phyloP scores from a whole-genome alignment of 2,113 vertebrate genomes.

The Etheostoma spectabile region DNA sequence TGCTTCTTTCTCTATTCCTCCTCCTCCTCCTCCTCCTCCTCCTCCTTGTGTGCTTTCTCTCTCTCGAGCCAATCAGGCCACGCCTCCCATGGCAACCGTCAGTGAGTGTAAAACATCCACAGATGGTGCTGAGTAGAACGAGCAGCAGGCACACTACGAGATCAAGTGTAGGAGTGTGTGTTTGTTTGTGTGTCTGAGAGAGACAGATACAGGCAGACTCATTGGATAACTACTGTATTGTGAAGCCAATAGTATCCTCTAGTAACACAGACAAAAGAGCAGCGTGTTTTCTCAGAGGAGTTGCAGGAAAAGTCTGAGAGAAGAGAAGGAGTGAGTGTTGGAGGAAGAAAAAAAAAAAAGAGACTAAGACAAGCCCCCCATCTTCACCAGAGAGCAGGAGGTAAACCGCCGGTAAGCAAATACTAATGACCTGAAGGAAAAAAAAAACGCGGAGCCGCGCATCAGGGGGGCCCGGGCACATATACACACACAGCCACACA shows the following conservation, averaged over 20 bases:
- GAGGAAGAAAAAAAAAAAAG: slow-evolving; percentile 31
- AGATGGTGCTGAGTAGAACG: slow-evolving; percentile 85
- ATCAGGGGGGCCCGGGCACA: slow-evolving; percentile 38
- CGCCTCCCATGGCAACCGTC: slow-evolving; percentile 87
- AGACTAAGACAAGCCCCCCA: slow-evolving; percentile 57
- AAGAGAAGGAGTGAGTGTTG: slow-evolving; percentile 37
- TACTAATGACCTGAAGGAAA: slow-evolving; percentile 72
- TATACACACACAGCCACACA: slow-evolving; percentile 29
- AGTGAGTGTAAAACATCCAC: slow-evolving; percentile 86
- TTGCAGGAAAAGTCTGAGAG: slow-evolving; percentile 53
- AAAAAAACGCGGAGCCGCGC: slow-evolving; percentile 41
- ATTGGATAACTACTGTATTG: slow-evolving; percentile 57
- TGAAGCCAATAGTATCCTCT: slow-evolving; percentile 37
- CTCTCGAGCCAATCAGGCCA: slow-evolving; percentile 80
- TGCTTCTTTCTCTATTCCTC: slow-evolving; percentile 45
- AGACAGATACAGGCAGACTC: slow-evolving; percentile 53
- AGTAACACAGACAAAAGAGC: slow-evolving; percentile 46
- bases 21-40: slow-evolving; percentile 41
- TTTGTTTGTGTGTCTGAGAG: slow-evolving; percentile 69
- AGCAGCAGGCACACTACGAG: slow-evolving; percentile 77
- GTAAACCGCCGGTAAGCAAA: slow-evolving; percentile 76
- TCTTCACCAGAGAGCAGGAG: slow-evolving; percentile 64
- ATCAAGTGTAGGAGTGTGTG: slow-evolving; percentile 74
- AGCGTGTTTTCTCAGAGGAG: slow-evolving; percentile 36
- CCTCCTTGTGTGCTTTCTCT: slow-evolving; percentile 47